Conservation (phyloP, 2,113 vertebrate genomes). For the Emydocephalus ijimae region DNA sequence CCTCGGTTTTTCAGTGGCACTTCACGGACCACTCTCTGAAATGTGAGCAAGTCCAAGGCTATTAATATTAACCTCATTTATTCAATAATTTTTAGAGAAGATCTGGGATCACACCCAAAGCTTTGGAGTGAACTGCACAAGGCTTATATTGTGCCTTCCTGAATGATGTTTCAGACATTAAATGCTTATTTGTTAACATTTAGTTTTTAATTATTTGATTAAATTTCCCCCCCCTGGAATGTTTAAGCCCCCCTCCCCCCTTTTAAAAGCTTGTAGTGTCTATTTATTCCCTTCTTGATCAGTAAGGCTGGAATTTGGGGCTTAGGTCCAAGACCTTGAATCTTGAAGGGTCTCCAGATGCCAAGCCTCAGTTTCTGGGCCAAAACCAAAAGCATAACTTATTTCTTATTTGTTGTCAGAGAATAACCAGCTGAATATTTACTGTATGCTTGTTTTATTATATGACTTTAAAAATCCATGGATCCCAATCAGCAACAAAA, state of each 20-base stretch:
- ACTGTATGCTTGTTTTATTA: background rate
- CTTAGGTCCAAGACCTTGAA: background rate
- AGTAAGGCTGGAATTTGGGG: background rate
- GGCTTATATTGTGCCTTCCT: background rate
- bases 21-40: background rate
- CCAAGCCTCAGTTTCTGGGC: background rate
- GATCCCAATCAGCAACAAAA: background rate
- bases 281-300: background rate
- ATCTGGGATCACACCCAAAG: background rate
- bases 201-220: background rate
- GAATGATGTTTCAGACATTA: background rate
- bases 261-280: background rate
- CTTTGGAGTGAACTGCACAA: background rate
- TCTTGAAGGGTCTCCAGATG: background rate
- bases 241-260: background rate
- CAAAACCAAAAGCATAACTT: background rate
- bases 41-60: background rate
- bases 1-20: background rate
- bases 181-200: background rate
- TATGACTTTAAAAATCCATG: background rate
- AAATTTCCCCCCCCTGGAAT: background rate
- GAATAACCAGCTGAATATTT: background rate
- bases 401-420: background rate
- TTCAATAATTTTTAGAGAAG: background rate
- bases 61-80: background rate